phyloP scores from a whole-genome alignment of 2,797 vertebrate genomes.

The Spea hammondii region DNA sequence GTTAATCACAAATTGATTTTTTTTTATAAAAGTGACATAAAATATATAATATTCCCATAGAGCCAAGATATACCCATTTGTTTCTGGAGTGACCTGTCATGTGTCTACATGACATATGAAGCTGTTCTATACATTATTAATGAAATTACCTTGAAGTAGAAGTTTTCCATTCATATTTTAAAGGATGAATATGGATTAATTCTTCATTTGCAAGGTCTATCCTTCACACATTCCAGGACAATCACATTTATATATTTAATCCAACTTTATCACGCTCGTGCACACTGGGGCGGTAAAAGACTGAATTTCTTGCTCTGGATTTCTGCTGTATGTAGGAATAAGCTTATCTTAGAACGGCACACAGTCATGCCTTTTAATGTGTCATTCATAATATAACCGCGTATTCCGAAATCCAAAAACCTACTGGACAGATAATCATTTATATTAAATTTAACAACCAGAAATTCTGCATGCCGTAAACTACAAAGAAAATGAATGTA shows the following conservation, averaged over 20 bases:
- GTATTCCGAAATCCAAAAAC: constrained; percentile 18
- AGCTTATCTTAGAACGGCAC: constrained; percentile 35
- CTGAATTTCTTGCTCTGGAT: constrained; percentile 4
- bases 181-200: neutral
- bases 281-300: constrained; percentile 3
- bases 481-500: constrained; percentile 24
- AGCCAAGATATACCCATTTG: too few species aligned
- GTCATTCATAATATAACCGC: constrained; percentile 17
- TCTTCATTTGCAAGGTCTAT: constrained; percentile 2
- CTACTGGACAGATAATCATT: constrained; percentile 33
- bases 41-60: too few species aligned
- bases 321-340: constrained; percentile 8
- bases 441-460: constrained; percentile 32
- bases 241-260: constrained; percentile 33
- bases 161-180: constrained; percentile 3
- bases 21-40: too few species aligned
- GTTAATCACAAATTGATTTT: too few species aligned
- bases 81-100: too few species aligned
- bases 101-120: too few species aligned
- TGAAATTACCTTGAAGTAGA: constrained; percentile 7
- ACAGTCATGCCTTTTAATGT: constrained; percentile 20
- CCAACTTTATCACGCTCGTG: constrained; percentile 22
- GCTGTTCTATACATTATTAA: neutral
- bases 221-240: neutral
- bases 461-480: constrained; percentile 18